Evolutionary conservation across 2,888 invertebrate species (phyloP).

Genomic region (Ryuthela nishihirai): DNA sequence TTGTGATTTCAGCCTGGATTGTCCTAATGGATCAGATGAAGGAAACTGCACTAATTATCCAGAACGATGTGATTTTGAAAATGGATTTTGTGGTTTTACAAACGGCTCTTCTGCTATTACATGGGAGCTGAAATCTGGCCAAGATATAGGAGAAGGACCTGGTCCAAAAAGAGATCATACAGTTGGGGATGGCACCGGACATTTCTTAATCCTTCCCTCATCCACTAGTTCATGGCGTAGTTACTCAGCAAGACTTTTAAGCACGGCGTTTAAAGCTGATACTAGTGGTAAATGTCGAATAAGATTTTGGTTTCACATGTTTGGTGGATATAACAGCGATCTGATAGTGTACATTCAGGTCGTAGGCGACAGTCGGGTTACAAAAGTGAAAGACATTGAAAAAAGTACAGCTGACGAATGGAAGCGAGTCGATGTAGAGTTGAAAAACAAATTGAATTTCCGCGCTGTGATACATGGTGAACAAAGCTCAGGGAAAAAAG

Average conservation of each 20-base stretch:
- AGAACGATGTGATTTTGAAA: conserved; percentile 36
- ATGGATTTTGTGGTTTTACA: conserved; percentile 20
- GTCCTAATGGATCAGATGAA: conserved; percentile 36
- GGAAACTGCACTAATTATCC: conserved; percentile 18
- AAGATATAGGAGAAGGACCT: conserved; percentile 5
- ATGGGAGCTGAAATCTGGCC: conserved; percentile 29
- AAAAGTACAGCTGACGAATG: conserved; percentile 25
- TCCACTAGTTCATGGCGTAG: not conserved
- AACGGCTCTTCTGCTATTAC: not conserved
- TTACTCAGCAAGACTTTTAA: conserved; percentile 7
- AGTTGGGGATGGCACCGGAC: conserved; percentile 11
- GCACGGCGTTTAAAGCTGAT: conserved; percentile 33
- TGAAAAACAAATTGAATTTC: conserved; percentile 24
- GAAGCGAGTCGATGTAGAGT: conserved; percentile 16
- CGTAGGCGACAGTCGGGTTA: conserved; percentile 1
- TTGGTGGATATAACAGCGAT: conserved; percentile 41
- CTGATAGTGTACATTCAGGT: conserved; percentile 43
- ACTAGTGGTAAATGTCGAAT: conserved; percentile 26
- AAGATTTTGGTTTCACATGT: conserved; percentile 37
- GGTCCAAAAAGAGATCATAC: conserved; percentile 39
- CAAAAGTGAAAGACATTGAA: not conserved
- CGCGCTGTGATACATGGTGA: conserved; percentile 26
- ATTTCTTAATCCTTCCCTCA: conserved; percentile 13
- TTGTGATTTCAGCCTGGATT: conserved; percentile 34
- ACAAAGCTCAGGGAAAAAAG: conserved; percentile 8